Base-by-base conservation (phyloP, 2,888 invertebrate genomes). In the Plagodis pulveraria region DNA sequence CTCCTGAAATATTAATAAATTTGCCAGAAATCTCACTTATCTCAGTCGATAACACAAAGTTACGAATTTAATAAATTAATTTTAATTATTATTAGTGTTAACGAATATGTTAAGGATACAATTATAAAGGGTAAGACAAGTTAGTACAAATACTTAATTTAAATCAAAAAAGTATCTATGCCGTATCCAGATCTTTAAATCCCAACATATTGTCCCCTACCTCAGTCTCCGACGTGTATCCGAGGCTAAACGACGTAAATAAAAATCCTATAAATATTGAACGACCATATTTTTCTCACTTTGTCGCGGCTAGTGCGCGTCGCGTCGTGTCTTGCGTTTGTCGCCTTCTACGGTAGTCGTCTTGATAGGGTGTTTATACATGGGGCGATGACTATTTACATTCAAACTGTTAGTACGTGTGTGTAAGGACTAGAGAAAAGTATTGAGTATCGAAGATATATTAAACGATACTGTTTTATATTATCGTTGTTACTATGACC, bases 201-300 rank as follows among this genome's bases (percentile, higher is more conserved):
- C 68, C 65, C 38, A 54, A 60, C 45, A 38, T 47, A 56, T 70
- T 74, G 77, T 80, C 83, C 81, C 82, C 78, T 77, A 73, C 76
- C 70, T 61, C 69, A 60, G 80, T 62, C 66, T 53, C 47, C 76
- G 77, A 80, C 84, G 83, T 85, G 86, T 82, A 83, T 82, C 79
- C 83, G 81, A 81, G 79, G 80, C 87, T 89, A 89, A 90, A 88
- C 87, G 86, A 89, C 84, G 84, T 84, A 89, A 87, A 90, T 89
- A 90, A 89, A 89, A 90, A 83, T 86, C 84, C 87, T 88, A 90
- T 91, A 91, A 91, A 91, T 91, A 91, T 91, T 91, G 88, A 91
- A 87, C 86, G 83, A 89, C 84, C 82, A 89, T 90, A 91, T 90
- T 89, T 91, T 91, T 90, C 90, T 89, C 89, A 90, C 91, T 91